These are phyloP conservation scores for Philopedon plagiatum DNA, from an alignment of 2,888 invertebrate genomes.

Conservation along the genomic window DNA sequence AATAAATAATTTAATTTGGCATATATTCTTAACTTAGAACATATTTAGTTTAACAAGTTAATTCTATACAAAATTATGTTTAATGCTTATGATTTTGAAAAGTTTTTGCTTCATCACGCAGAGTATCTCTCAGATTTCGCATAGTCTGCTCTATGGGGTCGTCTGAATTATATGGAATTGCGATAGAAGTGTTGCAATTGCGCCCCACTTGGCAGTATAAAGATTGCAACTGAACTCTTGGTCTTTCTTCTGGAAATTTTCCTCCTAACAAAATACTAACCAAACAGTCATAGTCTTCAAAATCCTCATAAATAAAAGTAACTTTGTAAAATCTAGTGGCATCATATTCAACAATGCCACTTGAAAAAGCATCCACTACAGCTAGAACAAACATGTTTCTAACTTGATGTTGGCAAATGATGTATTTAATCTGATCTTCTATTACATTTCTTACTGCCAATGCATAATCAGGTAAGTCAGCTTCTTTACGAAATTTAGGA, in stretches of 20 bases:
- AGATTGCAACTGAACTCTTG: slow-evolving; percentile 71
- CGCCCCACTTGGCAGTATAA: slow-evolving; percentile 70
- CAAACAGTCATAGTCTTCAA: slow-evolving; percentile 72
- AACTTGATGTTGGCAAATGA: slow-evolving; percentile 64
- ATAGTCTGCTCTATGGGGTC: slow-evolving; percentile 62
- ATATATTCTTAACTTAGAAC: no score
- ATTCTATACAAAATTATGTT: background rate
- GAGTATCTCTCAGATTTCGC: slow-evolving; percentile 57
- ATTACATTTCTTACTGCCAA: slow-evolving; percentile 71
- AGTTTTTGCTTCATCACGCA: slow-evolving; percentile 57
- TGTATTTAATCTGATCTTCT: slow-evolving; percentile 69
- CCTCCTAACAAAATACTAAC: slow-evolving; percentile 71
- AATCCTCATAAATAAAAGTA: slow-evolving; percentile 70
- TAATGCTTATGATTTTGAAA: slow-evolving; percentile 55
- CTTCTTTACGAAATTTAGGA: slow-evolving; percentile 67
- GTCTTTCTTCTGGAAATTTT: slow-evolving; percentile 73
- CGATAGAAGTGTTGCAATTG: slow-evolving; percentile 53
- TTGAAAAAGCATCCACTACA: slow-evolving; percentile 66
- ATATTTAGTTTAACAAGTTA: no score
- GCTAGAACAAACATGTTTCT: slow-evolving; percentile 69
- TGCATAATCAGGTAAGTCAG: slow-evolving; percentile 73
- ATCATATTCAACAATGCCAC: slow-evolving; percentile 71
- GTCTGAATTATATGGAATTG: slow-evolving; percentile 62
- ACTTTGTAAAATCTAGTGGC: slow-evolving; percentile 68
- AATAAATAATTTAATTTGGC: no score